These are phyloP conservation scores for Charina bottae DNA, from an alignment of 2,113 vertebrate genomes.

Conservation along the genomic window DNA sequence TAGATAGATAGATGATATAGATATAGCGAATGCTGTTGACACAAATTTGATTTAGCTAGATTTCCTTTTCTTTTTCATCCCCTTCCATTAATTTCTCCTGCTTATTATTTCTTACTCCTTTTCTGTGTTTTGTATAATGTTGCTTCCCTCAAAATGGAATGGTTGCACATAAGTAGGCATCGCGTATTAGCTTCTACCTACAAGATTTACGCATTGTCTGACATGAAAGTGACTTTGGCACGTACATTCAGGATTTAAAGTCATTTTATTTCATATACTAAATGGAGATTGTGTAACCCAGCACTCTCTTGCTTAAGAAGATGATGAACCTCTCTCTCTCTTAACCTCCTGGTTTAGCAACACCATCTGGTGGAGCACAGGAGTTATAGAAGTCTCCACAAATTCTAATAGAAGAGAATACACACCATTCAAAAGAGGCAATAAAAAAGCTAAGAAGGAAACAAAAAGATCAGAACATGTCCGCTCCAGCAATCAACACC, in stretches of 20 bases:
- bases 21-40: neutral
- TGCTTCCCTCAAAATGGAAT: neutral
- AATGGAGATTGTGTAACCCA: neutral
- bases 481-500: too few relatives aligned
- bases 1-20: too few relatives aligned
- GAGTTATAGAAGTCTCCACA: neutral
- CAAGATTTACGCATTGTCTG: neutral
- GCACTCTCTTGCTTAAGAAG: neutral
- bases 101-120: neutral
- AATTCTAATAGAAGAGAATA: neutral
- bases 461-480: too few relatives aligned
- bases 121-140: neutral
- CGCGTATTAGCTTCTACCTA: neutral
- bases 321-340: neutral
- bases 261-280: neutral
- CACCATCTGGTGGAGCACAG: slow-evolving; percentile 27
- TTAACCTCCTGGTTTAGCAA: slow-evolving; percentile 21
- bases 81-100: neutral
- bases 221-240: neutral
- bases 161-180: neutral
- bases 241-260: neutral
- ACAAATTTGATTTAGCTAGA: neutral
- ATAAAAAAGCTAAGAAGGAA: too few relatives aligned
- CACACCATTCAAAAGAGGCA: too few relatives aligned
- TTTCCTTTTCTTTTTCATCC: neutral